These are phyloP conservation scores for Rhabdornis inornatus DNA, from an alignment of 2,113 vertebrate species.

Conservation along the genomic window DNA sequence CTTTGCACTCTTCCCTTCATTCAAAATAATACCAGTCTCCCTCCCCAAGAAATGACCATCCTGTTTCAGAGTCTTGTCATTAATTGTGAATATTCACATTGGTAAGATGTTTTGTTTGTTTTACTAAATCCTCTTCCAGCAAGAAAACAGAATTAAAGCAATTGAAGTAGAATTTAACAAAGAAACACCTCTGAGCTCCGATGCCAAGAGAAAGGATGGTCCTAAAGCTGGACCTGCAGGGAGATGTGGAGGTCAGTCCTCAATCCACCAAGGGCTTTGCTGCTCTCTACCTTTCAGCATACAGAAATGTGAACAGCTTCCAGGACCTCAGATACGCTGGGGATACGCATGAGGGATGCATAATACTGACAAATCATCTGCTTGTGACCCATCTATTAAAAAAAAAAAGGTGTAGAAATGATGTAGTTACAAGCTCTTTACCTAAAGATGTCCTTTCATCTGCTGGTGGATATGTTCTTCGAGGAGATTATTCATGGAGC, in stretches of 20 bases:
- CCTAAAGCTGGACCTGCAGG: neutral
- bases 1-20: constrained; percentile 53
- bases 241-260: neutral
- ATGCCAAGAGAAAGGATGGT: neutral
- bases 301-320: neutral
- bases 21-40: constrained; percentile 50
- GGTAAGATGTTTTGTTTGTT: constrained; percentile 38
- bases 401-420: neutral
- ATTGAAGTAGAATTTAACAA: neutral
- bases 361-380: neutral
- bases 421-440: constrained; percentile 26
- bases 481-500: constrained; percentile 55
- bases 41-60: constrained; percentile 44
- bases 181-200: neutral
- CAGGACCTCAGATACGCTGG: neutral
- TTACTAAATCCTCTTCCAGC: constrained; percentile 10
- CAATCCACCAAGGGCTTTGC: neutral
- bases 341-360: neutral
- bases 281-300: neutral
- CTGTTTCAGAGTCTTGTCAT: constrained; percentile 30
- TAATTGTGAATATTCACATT: constrained; percentile 25
- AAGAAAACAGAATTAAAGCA: neutral
- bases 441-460: constrained; percentile 51
- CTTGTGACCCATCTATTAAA: constrained; percentile 8
- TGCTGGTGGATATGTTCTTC: constrained; percentile 43